Evolutionary conservation across 2,797 vertebrate genomes (phyloP).

Genomic region (Coluber constrictor): DNA sequence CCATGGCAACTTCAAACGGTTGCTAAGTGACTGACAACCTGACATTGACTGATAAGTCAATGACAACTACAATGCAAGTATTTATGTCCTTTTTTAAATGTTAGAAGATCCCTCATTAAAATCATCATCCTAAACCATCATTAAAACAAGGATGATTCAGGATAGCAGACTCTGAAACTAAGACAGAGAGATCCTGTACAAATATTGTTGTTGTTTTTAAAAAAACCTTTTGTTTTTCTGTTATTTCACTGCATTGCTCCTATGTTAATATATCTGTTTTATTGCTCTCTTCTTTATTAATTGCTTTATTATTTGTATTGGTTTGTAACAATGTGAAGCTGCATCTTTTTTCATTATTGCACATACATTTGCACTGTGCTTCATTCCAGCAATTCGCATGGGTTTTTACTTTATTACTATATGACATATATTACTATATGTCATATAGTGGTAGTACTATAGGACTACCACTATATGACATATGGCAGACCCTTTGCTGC

Average conservation of each 20-base stretch:
- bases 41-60: neutral
- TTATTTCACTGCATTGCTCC: neutral
- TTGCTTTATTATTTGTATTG: neutral
- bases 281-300: neutral
- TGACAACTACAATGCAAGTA: neutral
- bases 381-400: neutral
- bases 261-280: neutral
- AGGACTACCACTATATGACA: too few species aligned
- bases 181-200: neutral
- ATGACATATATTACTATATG: neutral
- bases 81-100: neutral
- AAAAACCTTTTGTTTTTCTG: neutral
- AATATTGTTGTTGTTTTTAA: neutral
- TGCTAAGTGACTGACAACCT: neutral
- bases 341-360: neutral
- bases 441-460: too few species aligned
- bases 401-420: neutral
- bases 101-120: neutral
- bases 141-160: neutral
- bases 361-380: neutral
- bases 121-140: neutral
- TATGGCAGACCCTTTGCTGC: too few species aligned
- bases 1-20: neutral
- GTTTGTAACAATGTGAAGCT: neutral
- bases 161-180: neutral